Evolutionary conservation across 2,797 vertebrate genomes (phyloP).

Genomic region (Uromys caudimaculatus): DNA sequence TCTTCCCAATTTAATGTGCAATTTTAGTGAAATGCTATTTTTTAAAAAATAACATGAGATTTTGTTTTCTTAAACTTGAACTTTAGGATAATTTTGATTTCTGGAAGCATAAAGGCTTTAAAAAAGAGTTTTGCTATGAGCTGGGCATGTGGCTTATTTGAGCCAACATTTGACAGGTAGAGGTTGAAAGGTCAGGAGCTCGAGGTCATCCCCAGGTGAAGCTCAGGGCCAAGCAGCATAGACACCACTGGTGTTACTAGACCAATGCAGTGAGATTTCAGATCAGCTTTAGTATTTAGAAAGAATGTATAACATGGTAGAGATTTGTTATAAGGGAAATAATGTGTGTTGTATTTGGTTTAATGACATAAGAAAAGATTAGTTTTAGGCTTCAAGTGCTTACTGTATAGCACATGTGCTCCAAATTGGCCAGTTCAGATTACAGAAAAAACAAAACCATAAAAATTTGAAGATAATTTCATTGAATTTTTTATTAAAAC

Average conservation of each 20-base stretch:
- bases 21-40: constrained; percentile 38
- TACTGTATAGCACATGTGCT: neutral
- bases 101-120: constrained; percentile 40
- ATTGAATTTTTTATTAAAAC: constrained; percentile 36
- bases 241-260: neutral
- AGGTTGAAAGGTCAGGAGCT: neutral
- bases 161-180: neutral
- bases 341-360: neutral
- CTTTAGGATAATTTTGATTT: constrained; percentile 50
- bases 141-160: neutral
- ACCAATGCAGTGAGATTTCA: constrained; percentile 14
- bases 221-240: neutral
- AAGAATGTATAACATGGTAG: neutral
- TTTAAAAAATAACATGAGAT: neutral
- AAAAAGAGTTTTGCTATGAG: constrained; percentile 12
- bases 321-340: constrained; percentile 20
- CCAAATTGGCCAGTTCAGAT: neutral
- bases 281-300: constrained; percentile 25
- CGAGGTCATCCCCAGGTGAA: neutral
- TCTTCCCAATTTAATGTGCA: constrained; percentile 39
- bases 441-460: constrained; percentile 5
- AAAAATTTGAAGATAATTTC: constrained; percentile 28
- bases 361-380: neutral
- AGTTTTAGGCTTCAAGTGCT: constrained; percentile 38
- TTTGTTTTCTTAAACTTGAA: neutral